These are phyloP conservation scores for Nyctibius bracteatus DNA, from an alignment of 2,113 vertebrate species.

Conservation along the genomic window DNA sequence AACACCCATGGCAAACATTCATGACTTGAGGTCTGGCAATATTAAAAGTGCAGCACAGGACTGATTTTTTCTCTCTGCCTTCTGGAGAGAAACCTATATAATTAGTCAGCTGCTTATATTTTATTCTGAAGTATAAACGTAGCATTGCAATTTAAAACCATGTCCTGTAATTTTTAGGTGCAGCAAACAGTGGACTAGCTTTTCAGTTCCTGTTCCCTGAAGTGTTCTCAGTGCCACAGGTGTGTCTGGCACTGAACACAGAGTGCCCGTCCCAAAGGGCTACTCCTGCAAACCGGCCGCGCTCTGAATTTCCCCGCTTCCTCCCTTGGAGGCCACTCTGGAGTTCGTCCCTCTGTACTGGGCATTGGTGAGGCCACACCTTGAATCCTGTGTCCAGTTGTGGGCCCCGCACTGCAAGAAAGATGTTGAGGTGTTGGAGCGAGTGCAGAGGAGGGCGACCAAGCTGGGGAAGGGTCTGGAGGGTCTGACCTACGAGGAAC, in stretches of 20 bases:
- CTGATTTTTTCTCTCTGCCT: neutral
- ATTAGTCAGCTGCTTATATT: conserved; percentile 22
- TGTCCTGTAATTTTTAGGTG: neutral
- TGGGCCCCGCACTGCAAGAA: too few species aligned
- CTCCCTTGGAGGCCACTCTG: neutral
- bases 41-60: neutral
- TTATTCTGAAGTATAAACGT: neutral
- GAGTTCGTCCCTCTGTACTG: too few species aligned
- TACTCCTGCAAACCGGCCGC: fast-evolving
- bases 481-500: too few species aligned
- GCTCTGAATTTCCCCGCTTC: neutral
- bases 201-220: neutral
- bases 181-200: neutral
- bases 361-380: too few species aligned
- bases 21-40: neutral
- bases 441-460: too few species aligned
- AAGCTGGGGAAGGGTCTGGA: too few species aligned
- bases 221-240: neutral
- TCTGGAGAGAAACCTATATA: neutral
- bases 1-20: neutral
- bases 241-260: neutral
- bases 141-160: neutral
- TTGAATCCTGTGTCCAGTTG: too few species aligned
- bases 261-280: neutral
- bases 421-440: too few species aligned